phyloP scores from a whole-genome alignment of 2,113 vertebrate genomes.

The Antennarius striatus region DNA sequence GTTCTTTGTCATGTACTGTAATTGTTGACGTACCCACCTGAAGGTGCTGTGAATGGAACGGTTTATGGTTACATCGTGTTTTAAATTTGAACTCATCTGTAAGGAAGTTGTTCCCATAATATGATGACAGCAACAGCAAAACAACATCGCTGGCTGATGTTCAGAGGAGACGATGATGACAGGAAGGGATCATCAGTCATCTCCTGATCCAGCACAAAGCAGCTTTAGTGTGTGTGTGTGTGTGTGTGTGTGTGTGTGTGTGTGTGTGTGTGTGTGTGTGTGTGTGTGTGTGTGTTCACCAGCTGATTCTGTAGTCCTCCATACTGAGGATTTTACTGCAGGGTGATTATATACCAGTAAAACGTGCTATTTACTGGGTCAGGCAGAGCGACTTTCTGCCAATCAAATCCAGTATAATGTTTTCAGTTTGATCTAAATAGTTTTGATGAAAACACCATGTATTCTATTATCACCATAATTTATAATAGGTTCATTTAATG shows the following conservation, averaged over 20 bases:
- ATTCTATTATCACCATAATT: too few species aligned
- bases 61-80: too few species aligned
- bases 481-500: too few species aligned
- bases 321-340: constrained; percentile 41
- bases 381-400: background rate
- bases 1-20: too few species aligned
- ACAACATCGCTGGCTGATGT: background rate
- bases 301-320: constrained; percentile 1
- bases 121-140: too few species aligned
- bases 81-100: too few species aligned
- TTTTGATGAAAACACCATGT: too few species aligned
- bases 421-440: too few species aligned
- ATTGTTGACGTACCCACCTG: too few species aligned
- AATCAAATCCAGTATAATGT: too few species aligned
- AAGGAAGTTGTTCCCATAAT: too few species aligned
- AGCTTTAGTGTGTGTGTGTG: constrained; percentile 27
- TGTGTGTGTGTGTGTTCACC: constrained; percentile 10
- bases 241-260: constrained; percentile 16
- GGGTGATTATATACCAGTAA: constrained; percentile 38
- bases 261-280: constrained; percentile 10
- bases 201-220: constrained; percentile 40
- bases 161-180: constrained; percentile 11
- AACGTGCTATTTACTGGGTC: constrained; percentile 39
- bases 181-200: constrained; percentile 30
- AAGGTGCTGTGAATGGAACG: too few species aligned